Evolutionary conservation across 2,797 vertebrate species (phyloP).

Genomic region (Pipistrellus kuhlii): DNA sequence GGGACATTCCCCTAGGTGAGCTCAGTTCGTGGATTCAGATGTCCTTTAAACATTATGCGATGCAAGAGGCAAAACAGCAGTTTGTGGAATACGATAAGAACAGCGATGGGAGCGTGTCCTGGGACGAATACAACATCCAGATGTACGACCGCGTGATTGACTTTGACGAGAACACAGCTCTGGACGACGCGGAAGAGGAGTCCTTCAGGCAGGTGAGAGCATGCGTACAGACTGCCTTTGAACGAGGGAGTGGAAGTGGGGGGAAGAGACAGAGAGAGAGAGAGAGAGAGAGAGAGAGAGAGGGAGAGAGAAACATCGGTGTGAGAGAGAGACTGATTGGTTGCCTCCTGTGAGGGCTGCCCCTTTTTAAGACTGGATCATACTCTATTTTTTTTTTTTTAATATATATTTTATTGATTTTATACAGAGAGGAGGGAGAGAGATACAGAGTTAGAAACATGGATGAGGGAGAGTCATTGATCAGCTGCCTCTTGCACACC

Average conservation of each 20-base stretch:
- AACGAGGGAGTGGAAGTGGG: not conserved
- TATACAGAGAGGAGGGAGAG: too few species aligned
- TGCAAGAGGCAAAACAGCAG: slow-evolving; percentile 94
- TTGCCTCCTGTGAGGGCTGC: too few species aligned
- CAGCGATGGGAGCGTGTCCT: slow-evolving; percentile 91
- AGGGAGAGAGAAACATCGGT: not conserved
- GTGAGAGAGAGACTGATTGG: not conserved
- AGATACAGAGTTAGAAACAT: too few species aligned
- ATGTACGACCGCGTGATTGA: slow-evolving; percentile 92
- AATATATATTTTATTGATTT: too few species aligned
- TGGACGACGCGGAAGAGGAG: slow-evolving; percentile 94
- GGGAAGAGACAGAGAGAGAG: too few species aligned
- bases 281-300: too few species aligned
- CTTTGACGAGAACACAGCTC: slow-evolving; percentile 89
- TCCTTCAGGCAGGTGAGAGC: slow-evolving; percentile 93
- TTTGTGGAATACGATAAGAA: slow-evolving; percentile 94
- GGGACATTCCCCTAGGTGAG: slow-evolving; percentile 90
- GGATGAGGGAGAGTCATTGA: too few species aligned
- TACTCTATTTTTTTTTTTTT: not conserved
- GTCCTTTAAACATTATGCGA: slow-evolving; percentile 95
- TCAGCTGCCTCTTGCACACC: too few species aligned
- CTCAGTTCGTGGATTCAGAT: slow-evolving; percentile 96
- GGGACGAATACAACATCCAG: slow-evolving; percentile 95
- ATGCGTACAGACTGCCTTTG: not conserved
- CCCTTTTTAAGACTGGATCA: not conserved